Evolutionary conservation across 2,888 invertebrate species (phyloP).

Genomic region (Pachycephus smyrnensis): DNA sequence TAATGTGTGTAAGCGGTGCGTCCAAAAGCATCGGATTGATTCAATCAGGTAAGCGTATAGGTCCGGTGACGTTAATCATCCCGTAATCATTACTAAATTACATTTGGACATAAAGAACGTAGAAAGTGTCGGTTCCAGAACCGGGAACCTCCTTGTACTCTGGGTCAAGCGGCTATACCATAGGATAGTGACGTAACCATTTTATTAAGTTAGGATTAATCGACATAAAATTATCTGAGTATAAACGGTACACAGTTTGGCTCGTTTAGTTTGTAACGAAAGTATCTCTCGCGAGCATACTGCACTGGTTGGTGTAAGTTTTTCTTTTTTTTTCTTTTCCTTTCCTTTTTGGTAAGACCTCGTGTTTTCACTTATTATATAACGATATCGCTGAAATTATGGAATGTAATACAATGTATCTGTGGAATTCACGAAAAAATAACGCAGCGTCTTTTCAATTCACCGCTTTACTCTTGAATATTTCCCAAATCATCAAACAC

Average conservation of each 20-base stretch:
- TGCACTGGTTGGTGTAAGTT: conserved; percentile 2
- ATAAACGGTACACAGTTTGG: conserved; percentile 18
- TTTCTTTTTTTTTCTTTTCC: neutral
- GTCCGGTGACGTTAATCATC: conserved; percentile 20
- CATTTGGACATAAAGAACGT: conserved; percentile 28
- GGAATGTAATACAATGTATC: conserved; percentile 55
- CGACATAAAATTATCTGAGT: conserved; percentile 23
- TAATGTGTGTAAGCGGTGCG: too few relatives aligned
- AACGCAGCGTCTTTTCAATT: conserved; percentile 39
- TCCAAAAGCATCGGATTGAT: too few relatives aligned
- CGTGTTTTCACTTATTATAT: conserved; percentile 18
- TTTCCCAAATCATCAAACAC: neutral
- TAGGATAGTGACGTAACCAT: conserved; percentile 52
- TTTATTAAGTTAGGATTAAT: conserved; percentile 52
- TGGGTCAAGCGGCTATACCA: conserved; percentile 42
- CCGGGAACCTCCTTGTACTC: neutral
- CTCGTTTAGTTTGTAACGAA: conserved; percentile 22
- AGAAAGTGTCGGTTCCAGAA: too few relatives aligned
- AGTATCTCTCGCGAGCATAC: conserved; percentile 6
- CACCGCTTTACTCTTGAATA: conserved; percentile 3
- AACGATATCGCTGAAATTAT: neutral
- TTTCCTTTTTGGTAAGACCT: conserved; percentile 12
- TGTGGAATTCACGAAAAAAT: conserved; percentile 54
- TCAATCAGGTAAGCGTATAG: conserved; percentile 2
- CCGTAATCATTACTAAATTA: conserved; percentile 13